Evolutionary conservation across 2,888 invertebrate genomes (phyloP).

Genomic region (Ichneumoninae sp.): DNA sequence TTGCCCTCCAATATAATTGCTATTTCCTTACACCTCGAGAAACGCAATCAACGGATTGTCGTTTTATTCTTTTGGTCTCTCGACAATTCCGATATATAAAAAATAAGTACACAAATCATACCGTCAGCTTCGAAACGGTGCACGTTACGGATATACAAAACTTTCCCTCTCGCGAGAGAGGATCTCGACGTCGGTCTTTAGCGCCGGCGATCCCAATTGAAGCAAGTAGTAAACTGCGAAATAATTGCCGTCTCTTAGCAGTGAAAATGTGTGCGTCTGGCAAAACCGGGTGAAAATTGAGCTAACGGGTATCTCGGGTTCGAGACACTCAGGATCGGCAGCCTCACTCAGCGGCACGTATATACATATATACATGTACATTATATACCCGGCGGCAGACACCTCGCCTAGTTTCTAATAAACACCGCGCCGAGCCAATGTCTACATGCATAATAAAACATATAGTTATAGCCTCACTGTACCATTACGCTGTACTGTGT

Average conservation of each 20-base stretch:
- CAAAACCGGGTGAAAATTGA: constrained; percentile 56
- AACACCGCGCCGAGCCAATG: background rate
- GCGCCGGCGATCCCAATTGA: constrained; percentile 40
- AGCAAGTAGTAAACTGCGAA: constrained; percentile 51
- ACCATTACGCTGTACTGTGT: background rate
- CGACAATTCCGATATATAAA: background rate
- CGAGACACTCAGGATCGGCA: constrained; percentile 38
- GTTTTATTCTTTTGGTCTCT: background rate
- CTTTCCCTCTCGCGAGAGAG: constrained; percentile 58
- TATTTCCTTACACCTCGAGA: background rate
- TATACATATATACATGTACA: background rate
- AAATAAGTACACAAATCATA: background rate
- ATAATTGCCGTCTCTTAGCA: constrained; percentile 49
- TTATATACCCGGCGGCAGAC: background rate
- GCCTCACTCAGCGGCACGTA: background rate
- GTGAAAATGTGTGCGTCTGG: background rate
- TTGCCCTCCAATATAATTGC: background rate
- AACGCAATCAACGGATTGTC: background rate
- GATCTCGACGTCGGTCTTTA: constrained; percentile 26
- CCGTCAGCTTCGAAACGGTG: background rate
- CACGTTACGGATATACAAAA: constrained; percentile 5
- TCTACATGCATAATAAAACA: background rate
- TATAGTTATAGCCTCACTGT: background rate
- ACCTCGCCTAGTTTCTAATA: constrained; percentile 52
- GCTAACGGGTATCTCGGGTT: constrained; percentile 49